phyloP scores from a whole-genome alignment of 2,888 invertebrate genomes.

The Euplagia quadripunctaria region DNA sequence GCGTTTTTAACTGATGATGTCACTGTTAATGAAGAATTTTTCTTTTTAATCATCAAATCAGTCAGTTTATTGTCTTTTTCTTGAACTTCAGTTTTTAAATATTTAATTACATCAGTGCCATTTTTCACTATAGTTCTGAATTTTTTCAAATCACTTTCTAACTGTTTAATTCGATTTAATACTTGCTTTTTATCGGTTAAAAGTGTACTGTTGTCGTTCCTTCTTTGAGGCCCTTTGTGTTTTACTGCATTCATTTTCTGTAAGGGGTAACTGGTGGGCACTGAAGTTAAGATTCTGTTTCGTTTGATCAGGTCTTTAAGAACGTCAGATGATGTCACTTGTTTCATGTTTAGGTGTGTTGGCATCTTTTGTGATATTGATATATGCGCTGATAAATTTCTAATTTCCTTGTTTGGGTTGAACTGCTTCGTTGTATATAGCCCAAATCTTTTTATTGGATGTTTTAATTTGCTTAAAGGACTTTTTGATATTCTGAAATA shows the following conservation, averaged over 20 bases:
- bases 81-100: neutral
- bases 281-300: neutral
- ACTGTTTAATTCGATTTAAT: neutral
- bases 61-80: neutral
- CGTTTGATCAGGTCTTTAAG: neutral
- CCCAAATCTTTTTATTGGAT: neutral
- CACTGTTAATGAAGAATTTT: neutral
- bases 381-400: neutral
- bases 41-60: neutral
- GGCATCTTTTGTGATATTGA: too few species aligned
- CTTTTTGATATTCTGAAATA: neutral
- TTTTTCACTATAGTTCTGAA: neutral
- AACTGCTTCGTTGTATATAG: too few species aligned
- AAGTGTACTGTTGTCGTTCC: neutral
- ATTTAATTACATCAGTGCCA: neutral
- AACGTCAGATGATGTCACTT: neutral
- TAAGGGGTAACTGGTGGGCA: neutral
- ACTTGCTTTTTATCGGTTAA: neutral
- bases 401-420: neutral
- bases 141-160: constrained; percentile 1
- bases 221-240: neutral
- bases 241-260: neutral
- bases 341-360: too few species aligned
- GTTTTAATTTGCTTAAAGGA: neutral
- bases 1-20: too few species aligned